Conservation (phyloP, 2,797 vertebrate species). For the Avahi laniger region DNA sequence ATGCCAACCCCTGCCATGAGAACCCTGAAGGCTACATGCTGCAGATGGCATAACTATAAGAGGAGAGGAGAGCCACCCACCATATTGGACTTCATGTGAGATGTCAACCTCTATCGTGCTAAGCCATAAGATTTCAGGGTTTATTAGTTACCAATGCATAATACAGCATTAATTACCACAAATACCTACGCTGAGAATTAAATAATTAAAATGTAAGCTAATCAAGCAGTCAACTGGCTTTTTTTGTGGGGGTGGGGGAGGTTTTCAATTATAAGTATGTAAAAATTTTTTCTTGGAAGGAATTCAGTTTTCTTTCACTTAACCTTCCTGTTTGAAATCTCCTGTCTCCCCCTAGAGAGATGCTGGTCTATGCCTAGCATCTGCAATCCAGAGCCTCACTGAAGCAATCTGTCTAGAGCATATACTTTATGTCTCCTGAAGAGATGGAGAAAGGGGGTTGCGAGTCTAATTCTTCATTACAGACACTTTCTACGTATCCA, state of each 20-base stretch:
- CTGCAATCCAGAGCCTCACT: neutral
- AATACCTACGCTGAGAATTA: neutral
- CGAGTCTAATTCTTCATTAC: neutral
- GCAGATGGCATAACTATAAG: neutral
- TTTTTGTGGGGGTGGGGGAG: neutral
- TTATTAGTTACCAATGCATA: neutral
- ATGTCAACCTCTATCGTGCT: neutral
- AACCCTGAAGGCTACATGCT: neutral
- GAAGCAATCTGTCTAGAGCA: neutral
- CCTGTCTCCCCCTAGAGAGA: neutral
- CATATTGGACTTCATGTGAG: fast-evolving
- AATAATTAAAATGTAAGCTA: neutral
- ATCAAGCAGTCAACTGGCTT: neutral
- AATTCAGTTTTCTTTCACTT: neutral
- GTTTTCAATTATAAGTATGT: neutral
- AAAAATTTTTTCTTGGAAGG: neutral
- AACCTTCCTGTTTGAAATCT: neutral
- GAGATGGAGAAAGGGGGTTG: neutral
- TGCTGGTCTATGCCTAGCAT: neutral
- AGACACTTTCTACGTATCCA: neutral
- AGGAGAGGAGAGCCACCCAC: neutral
- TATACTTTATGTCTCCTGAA: neutral
- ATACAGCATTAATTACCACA: neutral
- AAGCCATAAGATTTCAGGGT: neutral
- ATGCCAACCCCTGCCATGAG: neutral